Evolutionary conservation across 2,888 invertebrate species (phyloP).

Genomic region (Rapana venosa): DNA sequence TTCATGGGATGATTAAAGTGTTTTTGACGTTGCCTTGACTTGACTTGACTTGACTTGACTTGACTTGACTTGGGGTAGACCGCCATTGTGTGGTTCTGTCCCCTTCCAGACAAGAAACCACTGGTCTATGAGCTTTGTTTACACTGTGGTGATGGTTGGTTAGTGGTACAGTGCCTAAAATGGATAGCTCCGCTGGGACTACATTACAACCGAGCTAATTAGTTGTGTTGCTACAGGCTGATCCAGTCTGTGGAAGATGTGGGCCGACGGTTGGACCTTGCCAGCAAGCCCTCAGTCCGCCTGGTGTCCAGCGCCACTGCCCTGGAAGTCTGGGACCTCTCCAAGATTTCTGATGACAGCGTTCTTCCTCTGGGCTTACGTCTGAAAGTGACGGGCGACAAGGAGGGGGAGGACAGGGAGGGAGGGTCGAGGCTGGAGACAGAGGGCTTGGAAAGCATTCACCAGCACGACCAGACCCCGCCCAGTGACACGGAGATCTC

Average conservation of each 20-base stretch:
- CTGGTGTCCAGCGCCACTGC: conserved; percentile 32
- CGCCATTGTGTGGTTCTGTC: no score
- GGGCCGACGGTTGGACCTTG: background rate
- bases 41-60: no score
- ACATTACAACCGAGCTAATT: no score
- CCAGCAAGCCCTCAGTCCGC: background rate
- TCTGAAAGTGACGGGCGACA: conserved; percentile 25
- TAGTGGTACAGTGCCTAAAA: no score
- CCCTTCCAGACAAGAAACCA: no score
- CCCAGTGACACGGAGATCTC: conserved; percentile 49
- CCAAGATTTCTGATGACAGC: background rate
- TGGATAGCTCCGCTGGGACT: no score
- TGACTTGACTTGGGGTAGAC: no score
- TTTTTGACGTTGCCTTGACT: no score
- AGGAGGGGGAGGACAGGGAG: background rate
- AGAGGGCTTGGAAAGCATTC: conserved; percentile 32
- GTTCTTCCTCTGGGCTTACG: conserved; percentile 36
- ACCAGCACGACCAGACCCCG: conserved; percentile 11
- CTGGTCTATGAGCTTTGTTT: no score
- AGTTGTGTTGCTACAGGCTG: no score
- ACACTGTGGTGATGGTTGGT: no score
- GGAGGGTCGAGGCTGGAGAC: background rate
- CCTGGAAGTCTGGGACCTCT: conserved; percentile 47
- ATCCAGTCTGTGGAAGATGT: conserved; percentile 31
- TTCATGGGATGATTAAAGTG: no score